These are phyloP conservation scores for Cydia pomonella DNA, from an alignment of 1,140 invertebrate species.

Conservation along the genomic window DNA sequence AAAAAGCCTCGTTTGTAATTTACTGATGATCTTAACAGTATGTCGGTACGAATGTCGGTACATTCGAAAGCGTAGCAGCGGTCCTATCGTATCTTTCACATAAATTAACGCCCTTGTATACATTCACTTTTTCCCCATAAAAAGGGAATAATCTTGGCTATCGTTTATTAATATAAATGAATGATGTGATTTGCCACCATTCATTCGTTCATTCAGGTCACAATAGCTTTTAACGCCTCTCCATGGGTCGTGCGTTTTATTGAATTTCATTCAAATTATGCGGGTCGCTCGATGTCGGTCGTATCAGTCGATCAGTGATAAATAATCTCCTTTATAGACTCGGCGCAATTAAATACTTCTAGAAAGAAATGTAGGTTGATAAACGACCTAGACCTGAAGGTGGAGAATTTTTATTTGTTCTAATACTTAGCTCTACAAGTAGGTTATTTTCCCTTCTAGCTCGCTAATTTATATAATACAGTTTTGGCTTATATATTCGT, in stretches of 20 bases:
- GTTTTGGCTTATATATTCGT: too few species aligned
- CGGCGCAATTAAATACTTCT: constrained; percentile 11
- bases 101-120: neutral
- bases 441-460: too few species aligned
- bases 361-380: neutral
- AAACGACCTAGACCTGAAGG: neutral
- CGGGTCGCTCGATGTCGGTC: constrained; percentile 42
- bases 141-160: constrained; percentile 34
- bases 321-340: constrained; percentile 28
- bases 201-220: constrained; percentile 40
- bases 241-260: constrained; percentile 61
- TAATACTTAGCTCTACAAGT: too few species aligned
- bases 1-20: neutral
- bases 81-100: neutral
- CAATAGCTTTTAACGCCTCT: constrained; percentile 53
- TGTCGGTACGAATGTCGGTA: too few species aligned
- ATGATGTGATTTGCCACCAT: constrained; percentile 61
- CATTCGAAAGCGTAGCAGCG: too few species aligned
- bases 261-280: constrained; percentile 57
- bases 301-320: constrained; percentile 29
- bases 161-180: constrained; percentile 47
- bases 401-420: too few species aligned
- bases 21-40: too few species aligned
- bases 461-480: too few species aligned
- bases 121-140: constrained; percentile 12